These are phyloP conservation scores for Emydoidea blandingii DNA, from an alignment of 2,797 vertebrate species.

Conservation along the genomic window DNA sequence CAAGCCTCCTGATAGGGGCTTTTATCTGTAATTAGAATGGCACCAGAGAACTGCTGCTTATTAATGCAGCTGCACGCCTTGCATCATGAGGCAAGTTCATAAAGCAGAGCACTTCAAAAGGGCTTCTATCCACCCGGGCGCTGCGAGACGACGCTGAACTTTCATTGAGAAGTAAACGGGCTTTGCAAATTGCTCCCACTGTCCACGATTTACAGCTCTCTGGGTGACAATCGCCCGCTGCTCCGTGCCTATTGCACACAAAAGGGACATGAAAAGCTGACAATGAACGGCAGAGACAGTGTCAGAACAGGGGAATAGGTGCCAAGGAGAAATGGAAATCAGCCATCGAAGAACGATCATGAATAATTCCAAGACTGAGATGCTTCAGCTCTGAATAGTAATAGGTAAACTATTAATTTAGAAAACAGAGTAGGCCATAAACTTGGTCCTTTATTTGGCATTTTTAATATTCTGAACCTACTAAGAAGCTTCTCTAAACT, in stretches of 20 bases:
- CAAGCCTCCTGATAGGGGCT: background rate
- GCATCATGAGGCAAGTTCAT: background rate
- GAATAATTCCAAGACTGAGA: background rate
- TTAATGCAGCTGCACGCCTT: background rate
- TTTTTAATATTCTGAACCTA: background rate
- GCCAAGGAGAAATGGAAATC: background rate
- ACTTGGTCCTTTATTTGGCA: background rate
- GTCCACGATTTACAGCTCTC: background rate
- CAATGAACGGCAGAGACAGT: background rate
- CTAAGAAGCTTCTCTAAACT: background rate
- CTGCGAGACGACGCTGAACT: background rate
- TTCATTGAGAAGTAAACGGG: constrained; percentile 13
- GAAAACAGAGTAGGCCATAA: background rate
- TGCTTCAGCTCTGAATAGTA: background rate
- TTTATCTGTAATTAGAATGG: background rate
- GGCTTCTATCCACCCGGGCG: background rate
- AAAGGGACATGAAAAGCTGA: background rate
- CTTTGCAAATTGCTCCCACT: constrained; percentile 9
- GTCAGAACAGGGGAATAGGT: background rate
- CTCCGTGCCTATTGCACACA: background rate
- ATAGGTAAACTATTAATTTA: background rate
- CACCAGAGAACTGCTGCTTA: background rate
- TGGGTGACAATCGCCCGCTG: constrained; percentile 33
- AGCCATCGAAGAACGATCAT: background rate
- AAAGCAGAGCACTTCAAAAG: background rate